Percentiles rank a stretch among this genome's conserved stretches.
Conservation (phyloP, 2,113 vertebrate genomes). For the Triplophysa rosa region DNA sequence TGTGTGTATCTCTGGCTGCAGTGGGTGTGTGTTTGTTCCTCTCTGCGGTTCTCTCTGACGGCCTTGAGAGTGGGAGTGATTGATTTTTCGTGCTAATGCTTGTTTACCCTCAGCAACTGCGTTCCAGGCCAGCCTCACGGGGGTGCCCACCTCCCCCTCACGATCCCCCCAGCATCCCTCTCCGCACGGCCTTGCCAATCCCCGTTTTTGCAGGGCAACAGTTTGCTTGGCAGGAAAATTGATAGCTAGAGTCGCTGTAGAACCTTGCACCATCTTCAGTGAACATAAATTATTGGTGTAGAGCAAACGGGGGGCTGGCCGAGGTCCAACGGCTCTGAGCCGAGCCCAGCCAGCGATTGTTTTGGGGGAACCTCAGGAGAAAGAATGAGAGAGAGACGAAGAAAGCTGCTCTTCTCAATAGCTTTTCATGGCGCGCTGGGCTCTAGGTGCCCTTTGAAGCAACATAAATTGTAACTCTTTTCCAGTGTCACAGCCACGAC, state of each 20-base stretch:
- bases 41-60: slow-evolving; percentile 47
- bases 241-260: slow-evolving; percentile 83
- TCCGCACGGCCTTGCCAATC: slow-evolving; percentile 61
- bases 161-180: slow-evolving; percentile 41
- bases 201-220: slow-evolving; percentile 72
- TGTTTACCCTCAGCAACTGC: slow-evolving; percentile 74
- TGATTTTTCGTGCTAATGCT: slow-evolving; percentile 78
- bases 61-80: slow-evolving; percentile 78
- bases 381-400: slow-evolving; percentile 28
- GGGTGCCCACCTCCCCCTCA: slow-evolving; percentile 57
- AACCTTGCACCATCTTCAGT: slow-evolving; percentile 89
- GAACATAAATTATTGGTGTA: slow-evolving; percentile 92
- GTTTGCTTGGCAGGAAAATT: slow-evolving; percentile 83
- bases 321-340: slow-evolving; percentile 74
- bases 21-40: slow-evolving; percentile 49
- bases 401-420: slow-evolving; percentile 75
- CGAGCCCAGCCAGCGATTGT: slow-evolving; percentile 83
- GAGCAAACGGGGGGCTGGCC: slow-evolving; percentile 86
- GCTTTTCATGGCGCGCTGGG: slow-evolving; percentile 72
- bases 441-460: slow-evolving; percentile 78
- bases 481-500: slow-evolving; percentile 69
- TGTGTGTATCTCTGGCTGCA: slow-evolving; percentile 31
- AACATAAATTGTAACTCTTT: slow-evolving; percentile 84
- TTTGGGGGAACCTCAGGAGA: slow-evolving; percentile 69
- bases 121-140: slow-evolving; percentile 76